Conservation (phyloP, 1,140 invertebrate species). For the Heliconius melpomene region DNA sequence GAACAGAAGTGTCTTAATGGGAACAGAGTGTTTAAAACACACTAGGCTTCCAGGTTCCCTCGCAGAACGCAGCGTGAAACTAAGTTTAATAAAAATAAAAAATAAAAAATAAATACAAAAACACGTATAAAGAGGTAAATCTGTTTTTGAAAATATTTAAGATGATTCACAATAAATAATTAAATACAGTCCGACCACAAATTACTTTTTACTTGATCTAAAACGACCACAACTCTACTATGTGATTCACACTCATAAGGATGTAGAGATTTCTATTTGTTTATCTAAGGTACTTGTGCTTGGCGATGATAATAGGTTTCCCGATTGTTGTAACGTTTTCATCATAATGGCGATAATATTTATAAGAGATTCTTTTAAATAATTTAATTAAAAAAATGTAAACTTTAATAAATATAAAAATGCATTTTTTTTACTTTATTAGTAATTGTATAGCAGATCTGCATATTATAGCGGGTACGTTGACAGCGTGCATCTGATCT, state of each 20-base stretch:
- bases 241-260: neutral
- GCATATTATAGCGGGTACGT: neutral
- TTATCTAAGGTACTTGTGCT: neutral
- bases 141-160: neutral
- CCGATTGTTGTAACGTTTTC: neutral
- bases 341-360: neutral
- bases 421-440: neutral
- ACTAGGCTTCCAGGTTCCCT: too few species aligned
- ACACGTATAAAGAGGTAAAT: neutral
- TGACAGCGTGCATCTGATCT: neutral
- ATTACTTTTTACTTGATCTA: neutral
- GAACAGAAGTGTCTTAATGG: too few species aligned
- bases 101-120: too few species aligned
- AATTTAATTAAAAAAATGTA: too few species aligned
- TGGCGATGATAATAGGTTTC: neutral
- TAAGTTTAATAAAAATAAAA: too few species aligned
- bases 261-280: neutral
- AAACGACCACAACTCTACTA: neutral
- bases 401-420: neutral
- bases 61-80: too few species aligned
- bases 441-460: neutral
- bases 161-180: constrained; percentile 1
- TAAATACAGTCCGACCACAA: neutral
- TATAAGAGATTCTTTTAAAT: too few species aligned
- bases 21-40: too few species aligned